A percentile compares a stretch with the other conserved stretches of the same genome.
Evolutionary conservation across 1,140 invertebrate genomes (phyloP).

Genomic region (Euwallacea similis): DNA sequence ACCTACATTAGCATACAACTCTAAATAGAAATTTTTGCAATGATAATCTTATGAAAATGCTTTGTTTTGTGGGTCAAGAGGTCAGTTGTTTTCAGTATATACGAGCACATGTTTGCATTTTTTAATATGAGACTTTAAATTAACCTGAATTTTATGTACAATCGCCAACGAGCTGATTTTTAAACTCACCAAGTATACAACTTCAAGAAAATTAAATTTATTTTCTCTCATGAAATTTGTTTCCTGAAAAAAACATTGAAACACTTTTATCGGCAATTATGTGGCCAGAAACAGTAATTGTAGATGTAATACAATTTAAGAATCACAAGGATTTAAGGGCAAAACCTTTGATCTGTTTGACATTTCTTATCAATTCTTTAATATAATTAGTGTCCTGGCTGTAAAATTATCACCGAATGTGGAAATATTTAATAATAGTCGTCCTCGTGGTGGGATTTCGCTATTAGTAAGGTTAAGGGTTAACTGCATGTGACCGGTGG

Average conservation of each 20-base stretch:
- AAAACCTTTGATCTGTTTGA: slow-evolving; percentile 1
- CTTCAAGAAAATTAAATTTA: no score
- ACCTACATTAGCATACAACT: not conserved
- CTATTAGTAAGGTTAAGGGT: no score
- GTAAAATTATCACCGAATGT: no score
- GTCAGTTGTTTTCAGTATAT: slow-evolving; percentile 1
- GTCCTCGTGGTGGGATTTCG: no score
- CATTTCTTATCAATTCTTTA: not conserved
- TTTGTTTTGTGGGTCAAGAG: slow-evolving; percentile 8
- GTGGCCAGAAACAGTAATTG: no score
- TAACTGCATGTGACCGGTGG: no score
- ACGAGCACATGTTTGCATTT: slow-evolving; percentile 8
- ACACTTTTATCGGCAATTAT: no score
- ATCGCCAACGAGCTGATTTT: not conserved
- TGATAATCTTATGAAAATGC: slow-evolving; percentile 13
- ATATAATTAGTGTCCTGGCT: no score
- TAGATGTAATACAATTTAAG: not conserved
- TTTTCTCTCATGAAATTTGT: no score
- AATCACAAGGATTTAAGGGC: not conserved
- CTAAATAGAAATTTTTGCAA: slow-evolving; percentile 7
- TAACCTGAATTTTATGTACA: not conserved
- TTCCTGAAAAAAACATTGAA: no score
- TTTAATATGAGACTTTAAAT: slow-evolving; percentile 1
- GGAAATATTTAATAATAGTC: no score
- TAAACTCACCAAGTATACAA: no score